A percentile compares a stretch with the other conserved stretches of the same genome.
Conservation (phyloP, 2,888 invertebrate genomes). For the Tenthredo mesomela region DNA sequence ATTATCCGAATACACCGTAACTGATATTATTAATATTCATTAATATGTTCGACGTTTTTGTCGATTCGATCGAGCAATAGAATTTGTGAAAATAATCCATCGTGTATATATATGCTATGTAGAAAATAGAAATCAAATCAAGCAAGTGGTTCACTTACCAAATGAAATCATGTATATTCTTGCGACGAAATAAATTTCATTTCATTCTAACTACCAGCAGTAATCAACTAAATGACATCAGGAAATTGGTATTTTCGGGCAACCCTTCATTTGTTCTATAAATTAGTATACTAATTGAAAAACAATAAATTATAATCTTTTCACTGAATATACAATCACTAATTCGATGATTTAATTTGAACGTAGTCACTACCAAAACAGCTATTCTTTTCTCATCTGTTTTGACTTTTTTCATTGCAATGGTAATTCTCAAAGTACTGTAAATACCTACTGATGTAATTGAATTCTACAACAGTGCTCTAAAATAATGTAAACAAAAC, state of each 20-base stretch:
- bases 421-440: neutral
- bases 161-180: conserved; percentile 12
- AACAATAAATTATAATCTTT: neutral
- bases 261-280: neutral
- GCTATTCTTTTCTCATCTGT: neutral
- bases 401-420: neutral
- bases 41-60: neutral
- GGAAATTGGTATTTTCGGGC: neutral
- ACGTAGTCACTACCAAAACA: neutral
- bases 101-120: too few species aligned
- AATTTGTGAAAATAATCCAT: neutral
- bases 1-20: neutral
- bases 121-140: conserved; percentile 7
- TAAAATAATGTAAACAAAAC: neutral
- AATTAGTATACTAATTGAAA: neutral
- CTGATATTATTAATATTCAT: neutral
- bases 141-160: conserved; percentile 13
- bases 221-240: conserved; percentile 20
- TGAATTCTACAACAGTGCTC: neutral
- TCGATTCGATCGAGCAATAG: neutral
- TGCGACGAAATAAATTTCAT: neutral
- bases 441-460: neutral
- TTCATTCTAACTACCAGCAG: neutral
- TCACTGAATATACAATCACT: neutral
- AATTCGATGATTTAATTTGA: neutral